Base-by-base conservation (phyloP, 1,140 invertebrate species). In the Streblospio benedicti region DNA sequence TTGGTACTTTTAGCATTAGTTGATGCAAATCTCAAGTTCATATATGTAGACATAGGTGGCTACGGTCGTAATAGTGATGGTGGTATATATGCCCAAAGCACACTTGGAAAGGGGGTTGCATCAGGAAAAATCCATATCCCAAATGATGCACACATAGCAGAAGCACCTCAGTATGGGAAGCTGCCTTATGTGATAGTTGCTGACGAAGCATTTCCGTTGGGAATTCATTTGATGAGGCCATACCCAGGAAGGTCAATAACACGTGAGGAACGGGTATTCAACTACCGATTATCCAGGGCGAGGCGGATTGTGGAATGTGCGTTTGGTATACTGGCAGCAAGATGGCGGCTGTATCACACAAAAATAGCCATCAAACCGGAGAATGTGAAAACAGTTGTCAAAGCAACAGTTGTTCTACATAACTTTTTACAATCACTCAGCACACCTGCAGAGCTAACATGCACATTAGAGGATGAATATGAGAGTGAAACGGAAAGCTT, bases 221-320 rank as follows among this genome's bases (percentile, higher is more conserved):
- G n/a, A n/a, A n/a, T n/a, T n/a, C n/a, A n/a, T n/a, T n/a, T n/a
- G n/a, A n/a, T n/a, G n/a, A n/a, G n/a, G n/a, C n/a, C n/a, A n/a
- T n/a, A n/a, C n/a, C n/a, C 63, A 33, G 70, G 70, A 31, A 65
- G 55, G 62, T 58, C 65, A 18, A 45, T 75, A 53, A 64, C 63
- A n/a, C 63, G 68, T 20, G 51, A 70, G 51, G 47, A 80, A 67
- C 61, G 59, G 59, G 67, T 79, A 60, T 79, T 72, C 65, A 81
- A 81, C 64, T 81, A 80, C 61, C 62, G 76, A 59, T 62, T 79
- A 12, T 68, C 64, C 23, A 57, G 68, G 35, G 73, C 70, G 9
- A 53, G 61, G 18, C 33, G 61, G 30, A 27, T 23, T 33, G 32
- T 47, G 5, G 54, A 59, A 53, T 55, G 54, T 55, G 57, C 49